Evolutionary conservation across 2,113 vertebrate species (phyloP).

Genomic region (Terrapene triunguis): DNA sequence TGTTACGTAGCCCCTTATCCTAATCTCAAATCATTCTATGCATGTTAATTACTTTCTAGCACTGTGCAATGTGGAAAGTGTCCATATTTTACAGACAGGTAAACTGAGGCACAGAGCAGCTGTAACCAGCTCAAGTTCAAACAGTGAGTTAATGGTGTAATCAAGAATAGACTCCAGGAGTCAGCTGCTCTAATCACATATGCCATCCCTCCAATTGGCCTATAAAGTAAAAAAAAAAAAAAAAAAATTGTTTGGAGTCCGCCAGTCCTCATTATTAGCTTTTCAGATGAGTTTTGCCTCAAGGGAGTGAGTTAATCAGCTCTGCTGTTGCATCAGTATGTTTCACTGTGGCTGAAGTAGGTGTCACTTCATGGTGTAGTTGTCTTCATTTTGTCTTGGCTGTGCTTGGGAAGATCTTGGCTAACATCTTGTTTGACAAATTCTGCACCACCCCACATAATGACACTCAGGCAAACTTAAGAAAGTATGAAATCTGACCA

Average conservation of each 20-base stretch:
- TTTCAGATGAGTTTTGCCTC: constrained; percentile 73
- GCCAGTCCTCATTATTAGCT: constrained; percentile 67
- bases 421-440: constrained; percentile 74
- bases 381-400: constrained; percentile 59
- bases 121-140: neutral
- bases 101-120: constrained; percentile 10
- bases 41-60: neutral
- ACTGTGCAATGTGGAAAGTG: neutral
- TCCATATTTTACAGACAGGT: neutral
- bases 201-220: constrained; percentile 55
- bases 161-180: constrained; percentile 36
- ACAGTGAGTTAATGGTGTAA: constrained; percentile 23
- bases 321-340: constrained; percentile 37
- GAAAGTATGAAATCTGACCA: constrained; percentile 11
- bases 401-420: constrained; percentile 45
- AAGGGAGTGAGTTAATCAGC: constrained; percentile 64
- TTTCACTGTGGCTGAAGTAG: constrained; percentile 68
- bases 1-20: neutral
- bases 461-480: constrained; percentile 55
- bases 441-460: constrained; percentile 59
- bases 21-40: neutral
- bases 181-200: constrained; percentile 61
- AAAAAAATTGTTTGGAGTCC: constrained; percentile 48
- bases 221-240: constrained; percentile 18
- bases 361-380: constrained; percentile 59